phyloP scores from a whole-genome alignment of 1,140 invertebrate species.

The Eriocheir sinensis region DNA sequence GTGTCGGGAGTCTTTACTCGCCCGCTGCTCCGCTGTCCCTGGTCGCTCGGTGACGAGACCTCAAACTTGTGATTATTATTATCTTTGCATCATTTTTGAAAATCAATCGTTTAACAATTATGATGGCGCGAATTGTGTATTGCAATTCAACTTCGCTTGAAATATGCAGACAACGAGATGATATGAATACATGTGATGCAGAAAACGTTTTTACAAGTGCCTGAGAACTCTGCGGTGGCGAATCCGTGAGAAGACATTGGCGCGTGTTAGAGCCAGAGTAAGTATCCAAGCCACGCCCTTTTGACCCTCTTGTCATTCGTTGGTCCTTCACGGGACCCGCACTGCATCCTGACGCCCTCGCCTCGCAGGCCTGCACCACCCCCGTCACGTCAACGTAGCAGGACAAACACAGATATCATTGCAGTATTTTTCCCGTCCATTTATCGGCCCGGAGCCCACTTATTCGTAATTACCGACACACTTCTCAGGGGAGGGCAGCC shows the following conservation, averaged over 20 bases:
- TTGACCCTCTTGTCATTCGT: neutral
- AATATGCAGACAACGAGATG: neutral
- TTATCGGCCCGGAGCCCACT: too few species aligned
- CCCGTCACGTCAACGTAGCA: neutral
- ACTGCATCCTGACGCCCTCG: neutral
- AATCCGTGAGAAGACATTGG: neutral
- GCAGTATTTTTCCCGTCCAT: too few species aligned
- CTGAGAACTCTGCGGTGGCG: neutral
- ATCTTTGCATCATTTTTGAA: neutral
- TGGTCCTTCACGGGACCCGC: neutral
- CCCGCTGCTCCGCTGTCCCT: neutral
- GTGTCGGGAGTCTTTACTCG: neutral
- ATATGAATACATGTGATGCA: neutral
- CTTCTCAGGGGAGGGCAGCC: too few species aligned
- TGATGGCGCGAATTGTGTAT: neutral
- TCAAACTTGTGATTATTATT: neutral
- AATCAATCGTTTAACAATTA: neutral
- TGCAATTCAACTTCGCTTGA: neutral
- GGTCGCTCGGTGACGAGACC: slow-evolving; percentile 18
- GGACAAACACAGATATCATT: too few species aligned
- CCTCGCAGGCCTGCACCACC: neutral
- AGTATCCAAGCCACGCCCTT: neutral
- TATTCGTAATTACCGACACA: too few species aligned
- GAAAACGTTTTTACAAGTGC: neutral
- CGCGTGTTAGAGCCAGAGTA: neutral